Percentiles rank a stretch among this genome's conserved stretches.
Evolutionary conservation across 2,888 invertebrate genomes (phyloP).

Genomic region (Nomada lathburiana): DNA sequence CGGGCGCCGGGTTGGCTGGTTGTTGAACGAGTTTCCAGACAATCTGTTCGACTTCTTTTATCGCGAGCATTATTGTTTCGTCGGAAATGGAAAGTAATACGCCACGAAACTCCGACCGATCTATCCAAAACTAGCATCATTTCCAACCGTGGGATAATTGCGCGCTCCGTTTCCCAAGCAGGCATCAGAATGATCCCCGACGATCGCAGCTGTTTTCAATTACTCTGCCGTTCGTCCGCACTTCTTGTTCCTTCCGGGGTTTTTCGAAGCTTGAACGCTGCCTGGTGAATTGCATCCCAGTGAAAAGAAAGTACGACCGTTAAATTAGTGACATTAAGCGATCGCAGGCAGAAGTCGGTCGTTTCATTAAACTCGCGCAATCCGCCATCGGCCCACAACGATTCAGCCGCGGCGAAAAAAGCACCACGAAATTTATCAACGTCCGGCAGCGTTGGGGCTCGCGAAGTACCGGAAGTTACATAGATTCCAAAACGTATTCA

Average conservation of each 20-base stretch:
- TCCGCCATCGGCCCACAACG: too few relatives aligned
- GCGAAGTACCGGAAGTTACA: slow-evolving; percentile 52
- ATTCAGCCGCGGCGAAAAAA: not conserved
- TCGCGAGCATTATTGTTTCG: too few relatives aligned
- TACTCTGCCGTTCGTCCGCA: not conserved
- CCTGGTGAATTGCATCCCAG: not conserved
- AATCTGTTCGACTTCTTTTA: not conserved
- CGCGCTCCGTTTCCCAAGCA: not conserved
- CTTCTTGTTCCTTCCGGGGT: not conserved
- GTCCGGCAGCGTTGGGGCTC: slow-evolving; percentile 32
- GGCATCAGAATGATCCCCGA: not conserved
- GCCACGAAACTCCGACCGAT: not conserved
- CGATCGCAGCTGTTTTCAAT: slow-evolving; percentile 8
- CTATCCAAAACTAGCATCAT: too few relatives aligned
- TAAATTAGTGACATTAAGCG: not conserved
- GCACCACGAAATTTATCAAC: slow-evolving; percentile 51
- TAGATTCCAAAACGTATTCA: slow-evolving; percentile 67
- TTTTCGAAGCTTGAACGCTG: not conserved
- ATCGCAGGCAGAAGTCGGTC: not conserved
- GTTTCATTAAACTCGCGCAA: too few relatives aligned
- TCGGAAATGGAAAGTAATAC: not conserved
- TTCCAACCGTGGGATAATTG: not conserved
- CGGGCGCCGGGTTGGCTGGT: not conserved
- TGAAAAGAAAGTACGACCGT: not conserved
- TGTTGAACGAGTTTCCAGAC: slow-evolving; percentile 26